Conservation (phyloP, 2,888 invertebrate species). For the Ischnus inquisitorius region DNA sequence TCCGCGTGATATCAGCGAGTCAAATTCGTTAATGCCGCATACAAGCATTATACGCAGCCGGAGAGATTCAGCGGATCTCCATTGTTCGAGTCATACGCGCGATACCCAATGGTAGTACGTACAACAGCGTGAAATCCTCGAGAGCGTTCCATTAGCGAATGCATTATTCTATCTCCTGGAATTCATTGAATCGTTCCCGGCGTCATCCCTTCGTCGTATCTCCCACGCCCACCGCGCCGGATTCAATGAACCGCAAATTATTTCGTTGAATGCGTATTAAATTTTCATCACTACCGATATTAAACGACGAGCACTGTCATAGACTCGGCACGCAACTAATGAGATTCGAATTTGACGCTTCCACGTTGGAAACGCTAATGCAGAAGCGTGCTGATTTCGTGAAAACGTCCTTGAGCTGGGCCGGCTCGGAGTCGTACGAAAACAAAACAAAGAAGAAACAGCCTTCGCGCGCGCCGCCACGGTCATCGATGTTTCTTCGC, state of each 20-base stretch:
- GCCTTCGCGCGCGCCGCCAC: neutral
- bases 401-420: neutral
- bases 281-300: conserved; percentile 1
- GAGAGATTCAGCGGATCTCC: neutral
- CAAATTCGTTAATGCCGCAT: conserved; percentile 16
- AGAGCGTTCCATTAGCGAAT: conserved; percentile 12
- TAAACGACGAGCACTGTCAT: neutral
- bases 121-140: conserved; percentile 17
- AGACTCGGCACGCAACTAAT: neutral
- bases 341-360: conserved; percentile 2
- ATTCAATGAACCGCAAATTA: conserved; percentile 12
- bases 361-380: neutral
- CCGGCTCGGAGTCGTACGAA: neutral
- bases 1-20: neutral
- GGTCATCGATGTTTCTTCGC: neutral
- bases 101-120: neutral
- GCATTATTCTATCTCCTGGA: conserved; percentile 23
- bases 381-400: neutral
- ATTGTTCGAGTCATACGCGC: neutral
- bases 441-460: neutral
- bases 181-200: conserved; percentile 16
- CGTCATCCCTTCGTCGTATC: neutral
- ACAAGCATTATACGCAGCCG: too few relatives aligned
- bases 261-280: conserved; percentile 20
- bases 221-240: neutral